Conservation (phyloP, 2,113 vertebrate genomes). For the Polyodon spathula region DNA sequence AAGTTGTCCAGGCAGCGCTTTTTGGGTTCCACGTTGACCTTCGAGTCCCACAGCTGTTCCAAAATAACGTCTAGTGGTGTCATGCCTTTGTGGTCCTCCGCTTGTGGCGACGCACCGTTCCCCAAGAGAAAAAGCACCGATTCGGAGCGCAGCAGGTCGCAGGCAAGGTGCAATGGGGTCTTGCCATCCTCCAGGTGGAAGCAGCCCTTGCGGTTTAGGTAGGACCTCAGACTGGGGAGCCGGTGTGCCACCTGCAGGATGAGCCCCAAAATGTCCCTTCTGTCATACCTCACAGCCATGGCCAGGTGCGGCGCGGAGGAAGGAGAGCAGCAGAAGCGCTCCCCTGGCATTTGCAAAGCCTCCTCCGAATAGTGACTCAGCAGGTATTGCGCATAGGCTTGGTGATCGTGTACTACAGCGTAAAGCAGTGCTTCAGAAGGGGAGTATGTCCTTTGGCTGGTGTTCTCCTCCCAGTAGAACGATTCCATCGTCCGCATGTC, state of each 20-base stretch:
- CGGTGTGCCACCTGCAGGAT: slow-evolving; percentile 69
- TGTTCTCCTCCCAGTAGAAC: slow-evolving; percentile 68
- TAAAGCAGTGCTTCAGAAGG: slow-evolving; percentile 80
- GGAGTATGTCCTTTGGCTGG: slow-evolving; percentile 55
- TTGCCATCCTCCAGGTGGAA: slow-evolving; percentile 64
- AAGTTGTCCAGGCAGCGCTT: slow-evolving; percentile 68
- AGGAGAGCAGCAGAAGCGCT: slow-evolving; percentile 67
- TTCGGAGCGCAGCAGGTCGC: slow-evolving; percentile 68
- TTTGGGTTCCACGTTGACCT: slow-evolving; percentile 46
- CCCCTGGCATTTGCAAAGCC: slow-evolving; percentile 68
- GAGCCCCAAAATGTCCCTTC: slow-evolving; percentile 65
- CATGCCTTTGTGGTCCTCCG: slow-evolving; percentile 59
- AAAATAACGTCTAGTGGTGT: slow-evolving; percentile 71
- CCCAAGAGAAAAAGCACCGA: slow-evolving; percentile 64
- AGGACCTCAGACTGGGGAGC: slow-evolving; percentile 49
- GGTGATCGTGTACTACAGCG: slow-evolving; percentile 79
- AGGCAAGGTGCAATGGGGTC: slow-evolving; percentile 72
- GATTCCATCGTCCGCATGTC: slow-evolving; percentile 80
- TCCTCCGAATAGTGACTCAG: slow-evolving; percentile 62
- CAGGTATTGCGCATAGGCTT: slow-evolving; percentile 68
- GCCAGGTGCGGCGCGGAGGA: slow-evolving; percentile 69
- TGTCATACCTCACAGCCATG: slow-evolving; percentile 74
- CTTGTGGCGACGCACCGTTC: slow-evolving; percentile 65
- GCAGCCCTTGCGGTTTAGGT: slow-evolving; percentile 54
- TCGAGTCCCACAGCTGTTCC: slow-evolving; percentile 62